Conservation (phyloP, 2,797 vertebrate genomes). For the Phataginus tetradactyla region DNA sequence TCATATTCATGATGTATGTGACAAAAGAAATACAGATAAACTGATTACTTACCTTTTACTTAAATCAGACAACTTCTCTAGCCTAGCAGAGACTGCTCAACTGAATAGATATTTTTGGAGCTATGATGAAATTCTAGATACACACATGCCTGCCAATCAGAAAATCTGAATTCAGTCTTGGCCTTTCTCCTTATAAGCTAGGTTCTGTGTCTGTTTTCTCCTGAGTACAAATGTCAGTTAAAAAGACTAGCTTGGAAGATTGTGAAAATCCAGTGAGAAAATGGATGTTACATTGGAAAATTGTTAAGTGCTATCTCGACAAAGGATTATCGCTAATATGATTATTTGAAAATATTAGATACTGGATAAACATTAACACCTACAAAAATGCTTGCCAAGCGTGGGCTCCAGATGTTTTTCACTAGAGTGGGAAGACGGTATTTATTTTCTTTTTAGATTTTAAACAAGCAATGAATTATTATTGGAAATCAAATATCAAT, state of each 20-base stretch:
- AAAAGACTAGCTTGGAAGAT: not conserved
- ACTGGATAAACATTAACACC: not conserved
- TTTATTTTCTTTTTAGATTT: not conserved
- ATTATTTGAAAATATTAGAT: not conserved
- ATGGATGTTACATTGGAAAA: not conserved
- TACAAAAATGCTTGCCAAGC: not conserved
- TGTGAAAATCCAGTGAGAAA: not conserved
- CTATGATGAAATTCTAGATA: not conserved
- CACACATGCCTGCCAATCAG: not conserved
- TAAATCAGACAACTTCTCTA: not conserved
- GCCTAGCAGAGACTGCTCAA: not conserved
- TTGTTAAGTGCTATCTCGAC: not conserved
- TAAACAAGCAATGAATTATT: not conserved
- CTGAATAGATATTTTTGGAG: not conserved
- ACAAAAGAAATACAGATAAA: not conserved
- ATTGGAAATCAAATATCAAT: conserved; percentile 17
- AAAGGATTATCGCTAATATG: not conserved
- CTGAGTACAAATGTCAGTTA: not conserved
- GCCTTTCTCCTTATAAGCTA: not conserved
- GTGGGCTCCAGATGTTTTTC: not conserved
- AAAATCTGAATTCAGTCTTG: conserved; percentile 5
- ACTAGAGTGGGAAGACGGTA: not conserved
- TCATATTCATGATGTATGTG: not conserved
- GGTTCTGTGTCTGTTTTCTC: not conserved
- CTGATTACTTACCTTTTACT: not conserved